Evolutionary conservation across 2,797 vertebrate species (phyloP).

Genomic region (Masticophis lateralis): DNA sequence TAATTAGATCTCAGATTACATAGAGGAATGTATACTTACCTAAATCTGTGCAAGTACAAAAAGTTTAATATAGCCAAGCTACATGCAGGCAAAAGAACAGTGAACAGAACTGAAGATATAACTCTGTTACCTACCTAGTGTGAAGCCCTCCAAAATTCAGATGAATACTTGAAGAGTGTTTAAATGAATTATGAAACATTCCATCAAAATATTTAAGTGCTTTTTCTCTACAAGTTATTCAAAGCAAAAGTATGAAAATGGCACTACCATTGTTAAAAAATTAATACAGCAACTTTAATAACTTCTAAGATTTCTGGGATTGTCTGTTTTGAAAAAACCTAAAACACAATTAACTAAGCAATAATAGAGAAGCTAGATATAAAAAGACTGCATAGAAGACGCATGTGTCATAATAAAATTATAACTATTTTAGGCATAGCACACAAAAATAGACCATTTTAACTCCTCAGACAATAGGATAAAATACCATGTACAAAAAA

Average conservation of each 20-base stretch:
- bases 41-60: not conserved
- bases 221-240: not conserved
- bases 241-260: not conserved
- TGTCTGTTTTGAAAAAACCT: not conserved
- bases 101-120: not conserved
- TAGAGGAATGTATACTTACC: not conserved
- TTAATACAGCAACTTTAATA: not conserved
- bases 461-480: slow-evolving; percentile 49
- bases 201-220: not conserved
- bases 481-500: slow-evolving; percentile 39
- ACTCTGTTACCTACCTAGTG: not conserved
- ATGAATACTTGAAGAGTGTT: not conserved
- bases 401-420: not conserved
- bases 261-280: not conserved
- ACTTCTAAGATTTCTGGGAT: not conserved
- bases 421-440: not conserved
- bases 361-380: slow-evolving; percentile 21
- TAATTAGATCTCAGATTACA: not conserved
- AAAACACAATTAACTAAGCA: not conserved
- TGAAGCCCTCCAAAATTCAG: not conserved
- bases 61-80: not conserved
- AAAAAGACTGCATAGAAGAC: slow-evolving; percentile 1
- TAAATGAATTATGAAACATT: not conserved
- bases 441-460: not conserved
- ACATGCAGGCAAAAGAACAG: not conserved